Base-by-base conservation (phyloP, 2,888 invertebrate species). In the Xestia rhomboidea region DNA sequence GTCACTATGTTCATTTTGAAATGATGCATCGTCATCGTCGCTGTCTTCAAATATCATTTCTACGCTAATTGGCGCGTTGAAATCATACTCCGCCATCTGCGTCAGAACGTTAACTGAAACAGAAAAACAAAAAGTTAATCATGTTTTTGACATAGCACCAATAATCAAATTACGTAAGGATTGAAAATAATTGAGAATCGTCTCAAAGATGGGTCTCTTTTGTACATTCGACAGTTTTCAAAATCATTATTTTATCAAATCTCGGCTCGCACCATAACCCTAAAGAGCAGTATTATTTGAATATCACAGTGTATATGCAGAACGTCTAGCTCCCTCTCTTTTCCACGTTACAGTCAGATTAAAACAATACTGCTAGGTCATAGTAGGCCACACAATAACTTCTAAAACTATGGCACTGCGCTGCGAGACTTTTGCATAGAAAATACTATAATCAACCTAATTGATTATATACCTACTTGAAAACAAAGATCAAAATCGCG, bases 21-120 rank as follows among this genome's bases (percentile, higher is more conserved):
- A 30, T n/a, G 68, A n/a, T 18, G 24, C 24, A n/a, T 90, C 88
- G 30, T 90, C 64, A 38, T 77, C 88, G 34, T 91, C 89, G 51
- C 82, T 87, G 30, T 92, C 92, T 76, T 91, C 91, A 81, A 88
- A 88, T 70, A 86, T 80, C 46, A 93, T 76, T 64, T 88, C 89
- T 68, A 89, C 87, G n/a, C 82, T 69, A 6, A 92, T 81, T 44
- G 92, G 90, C 38, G 46, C n/a, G 38, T 68, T 90, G 76, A 92
- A 92, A 79, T 93, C 90, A 82, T 82, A 92, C 7, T 86, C 72
- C 10, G 84, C 86, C 92, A 93, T 91, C 68, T 79, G 81, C 41
- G 82, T 74, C 8, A 87, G 38, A 27, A 83, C 77, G 34, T 82
- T 85, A 64, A 51, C 92, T 92, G 81, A 64, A 87, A 82, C 81